Conservation (phyloP, 1,140 invertebrate species). For the Bursaphelenchus mucronatus region DNA sequence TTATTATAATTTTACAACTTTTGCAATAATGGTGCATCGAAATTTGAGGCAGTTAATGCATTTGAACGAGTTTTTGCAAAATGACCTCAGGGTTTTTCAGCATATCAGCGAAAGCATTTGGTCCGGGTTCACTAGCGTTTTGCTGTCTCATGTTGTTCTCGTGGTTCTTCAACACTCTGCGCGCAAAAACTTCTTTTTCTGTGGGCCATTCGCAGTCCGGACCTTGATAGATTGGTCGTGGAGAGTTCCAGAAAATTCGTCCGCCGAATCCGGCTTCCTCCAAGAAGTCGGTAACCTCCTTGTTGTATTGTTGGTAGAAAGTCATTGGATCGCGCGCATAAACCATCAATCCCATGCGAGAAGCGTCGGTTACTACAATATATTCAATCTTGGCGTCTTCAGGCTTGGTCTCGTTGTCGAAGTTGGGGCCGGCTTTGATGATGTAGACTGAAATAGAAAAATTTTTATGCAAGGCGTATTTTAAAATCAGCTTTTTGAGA, state of each 20-base stretch:
- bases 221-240: conserved; percentile 58
- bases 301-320: conserved; percentile 61
- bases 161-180: conserved; percentile 59
- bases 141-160: conserved; percentile 45
- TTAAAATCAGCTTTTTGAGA: too few relatives aligned
- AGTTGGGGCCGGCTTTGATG: conserved; percentile 57
- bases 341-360: conserved; percentile 54
- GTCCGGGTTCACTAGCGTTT: conserved; percentile 48
- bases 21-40: too few relatives aligned
- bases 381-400: conserved; percentile 51
- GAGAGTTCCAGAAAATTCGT: conserved; percentile 60
- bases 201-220: conserved; percentile 60
- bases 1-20: too few relatives aligned
- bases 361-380: conserved; percentile 57
- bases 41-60: conserved; percentile 26
- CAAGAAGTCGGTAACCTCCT: conserved; percentile 55
- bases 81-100: conserved; percentile 56
- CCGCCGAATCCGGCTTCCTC: conserved; percentile 57
- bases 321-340: conserved; percentile 56
- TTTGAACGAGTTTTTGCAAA: conserved; percentile 57
- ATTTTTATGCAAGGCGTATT: too few relatives aligned
- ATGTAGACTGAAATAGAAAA: conserved; percentile 54
- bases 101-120: conserved; percentile 53
- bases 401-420: conserved; percentile 50
- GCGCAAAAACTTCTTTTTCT: conserved; percentile 60